phyloP scores from a whole-genome alignment of 1,140 invertebrate species.

The Danaus melanippus region DNA sequence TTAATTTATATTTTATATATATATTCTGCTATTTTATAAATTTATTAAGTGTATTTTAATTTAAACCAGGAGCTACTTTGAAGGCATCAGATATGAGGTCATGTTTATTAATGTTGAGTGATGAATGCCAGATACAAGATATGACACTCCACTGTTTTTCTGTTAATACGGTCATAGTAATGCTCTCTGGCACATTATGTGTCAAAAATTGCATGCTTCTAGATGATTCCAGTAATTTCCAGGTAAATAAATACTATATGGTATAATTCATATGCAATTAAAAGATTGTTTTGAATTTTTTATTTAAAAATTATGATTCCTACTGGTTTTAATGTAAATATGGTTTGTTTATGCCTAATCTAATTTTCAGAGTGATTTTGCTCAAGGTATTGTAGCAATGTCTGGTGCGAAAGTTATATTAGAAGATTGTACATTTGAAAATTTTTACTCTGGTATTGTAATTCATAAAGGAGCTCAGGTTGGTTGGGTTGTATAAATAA shows the following conservation, averaged over 20 bases:
- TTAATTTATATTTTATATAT: too few relatives aligned
- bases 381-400: slow-evolving; percentile 53
- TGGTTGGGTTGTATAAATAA: slow-evolving; percentile 4
- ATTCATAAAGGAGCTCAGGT: slow-evolving; percentile 58
- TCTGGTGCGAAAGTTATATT: slow-evolving; percentile 44
- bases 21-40: too few relatives aligned
- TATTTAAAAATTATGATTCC: too few relatives aligned
- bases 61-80: slow-evolving; percentile 34
- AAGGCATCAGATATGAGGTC: slow-evolving; percentile 46
- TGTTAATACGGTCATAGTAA: slow-evolving; percentile 42
- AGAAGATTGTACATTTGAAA: slow-evolving; percentile 52
- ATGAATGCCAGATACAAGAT: slow-evolving; percentile 32
- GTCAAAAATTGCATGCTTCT: slow-evolving; percentile 28
- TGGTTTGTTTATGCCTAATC: too few relatives aligned
- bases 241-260: slow-evolving; percentile 27
- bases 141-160: slow-evolving; percentile 39
- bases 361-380: slow-evolving; percentile 48
- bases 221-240: slow-evolving; percentile 35
- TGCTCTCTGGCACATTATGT: slow-evolving; percentile 33
- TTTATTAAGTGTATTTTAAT: too few relatives aligned
- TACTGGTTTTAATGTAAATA: too few relatives aligned
- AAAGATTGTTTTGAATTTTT: too few relatives aligned
- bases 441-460: slow-evolving; percentile 61
- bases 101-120: slow-evolving; percentile 44
- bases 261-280: too few relatives aligned